phyloP scores from a whole-genome alignment of 1,140 invertebrate species.

The Lasioglossum albipes region DNA sequence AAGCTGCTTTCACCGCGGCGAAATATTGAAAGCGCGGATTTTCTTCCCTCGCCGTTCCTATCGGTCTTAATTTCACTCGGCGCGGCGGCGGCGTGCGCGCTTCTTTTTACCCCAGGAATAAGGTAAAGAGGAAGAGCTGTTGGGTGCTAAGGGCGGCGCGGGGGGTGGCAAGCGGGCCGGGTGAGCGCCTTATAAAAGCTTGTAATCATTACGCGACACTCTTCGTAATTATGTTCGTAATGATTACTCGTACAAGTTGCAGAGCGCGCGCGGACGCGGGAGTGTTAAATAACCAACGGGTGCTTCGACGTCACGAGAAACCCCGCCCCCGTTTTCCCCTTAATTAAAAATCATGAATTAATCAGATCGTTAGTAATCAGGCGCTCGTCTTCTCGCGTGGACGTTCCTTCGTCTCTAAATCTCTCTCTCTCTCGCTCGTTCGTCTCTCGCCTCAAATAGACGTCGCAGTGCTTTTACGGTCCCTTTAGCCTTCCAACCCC shows the following conservation, averaged over 20 bases:
- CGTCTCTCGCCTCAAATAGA: slow-evolving; percentile 65
- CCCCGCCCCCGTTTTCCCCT: slow-evolving; percentile 45
- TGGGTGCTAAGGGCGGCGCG: background rate
- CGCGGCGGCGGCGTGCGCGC: no score
- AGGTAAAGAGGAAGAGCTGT: background rate
- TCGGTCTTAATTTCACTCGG: slow-evolving; percentile 2
- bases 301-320: slow-evolving; percentile 5
- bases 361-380: slow-evolving; percentile 68
- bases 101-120: background rate
- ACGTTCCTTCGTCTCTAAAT: slow-evolving; percentile 60
- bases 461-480: slow-evolving; percentile 67
- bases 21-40: background rate
- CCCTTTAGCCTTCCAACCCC: slow-evolving; percentile 69
- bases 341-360: slow-evolving; percentile 69
- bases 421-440: slow-evolving; percentile 51
- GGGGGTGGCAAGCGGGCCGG: no score
- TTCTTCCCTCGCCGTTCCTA: background rate
- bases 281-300: slow-evolving; percentile 57
- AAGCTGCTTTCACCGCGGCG: background rate
- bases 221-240: slow-evolving; percentile 37
- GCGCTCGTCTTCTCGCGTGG: slow-evolving; percentile 66
- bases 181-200: slow-evolving; percentile 7
- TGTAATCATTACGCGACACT: slow-evolving; percentile 47
- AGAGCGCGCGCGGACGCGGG: background rate
- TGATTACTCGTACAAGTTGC: slow-evolving; percentile 43